Evolutionary conservation across 1,140 invertebrate species (phyloP).

Genomic region (Euwallacea similis): DNA sequence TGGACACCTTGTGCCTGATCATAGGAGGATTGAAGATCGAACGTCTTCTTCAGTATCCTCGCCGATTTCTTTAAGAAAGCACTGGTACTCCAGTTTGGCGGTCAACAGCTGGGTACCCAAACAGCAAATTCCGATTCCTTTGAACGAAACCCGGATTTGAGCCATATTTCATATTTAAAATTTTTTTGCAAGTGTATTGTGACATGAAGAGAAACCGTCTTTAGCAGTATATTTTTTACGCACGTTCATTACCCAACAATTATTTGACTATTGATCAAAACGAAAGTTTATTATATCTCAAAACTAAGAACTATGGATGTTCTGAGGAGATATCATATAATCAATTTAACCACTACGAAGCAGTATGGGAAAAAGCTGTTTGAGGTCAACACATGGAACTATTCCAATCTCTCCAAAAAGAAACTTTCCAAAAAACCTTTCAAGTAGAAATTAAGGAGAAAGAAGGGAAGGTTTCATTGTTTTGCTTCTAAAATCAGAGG

Average conservation of each 20-base stretch:
- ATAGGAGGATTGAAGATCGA: constrained; percentile 9
- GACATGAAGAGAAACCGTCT: not conserved
- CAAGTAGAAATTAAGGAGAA: not conserved
- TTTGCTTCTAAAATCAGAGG: not conserved
- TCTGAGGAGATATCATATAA: too few relatives aligned
- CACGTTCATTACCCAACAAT: too few relatives aligned
- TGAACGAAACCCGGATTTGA: constrained; percentile 1
- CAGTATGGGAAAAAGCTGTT: too few relatives aligned
- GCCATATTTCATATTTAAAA: constrained; percentile 30
- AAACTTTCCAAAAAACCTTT: too few relatives aligned
- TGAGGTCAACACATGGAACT: too few relatives aligned
- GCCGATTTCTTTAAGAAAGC: constrained; percentile 20
- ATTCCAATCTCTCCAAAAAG: too few relatives aligned
- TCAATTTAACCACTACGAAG: too few relatives aligned
- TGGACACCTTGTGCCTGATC: constrained; percentile 42
- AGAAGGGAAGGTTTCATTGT: not conserved
- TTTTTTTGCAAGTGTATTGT: not conserved
- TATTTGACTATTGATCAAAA: too few relatives aligned
- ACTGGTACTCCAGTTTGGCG: constrained; percentile 29
- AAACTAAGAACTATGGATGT: too few relatives aligned
- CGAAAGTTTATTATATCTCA: too few relatives aligned
- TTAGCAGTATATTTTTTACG: too few relatives aligned
- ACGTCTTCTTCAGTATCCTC: constrained; percentile 21
- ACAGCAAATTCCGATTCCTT: constrained; percentile 20
- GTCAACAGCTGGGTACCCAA: not conserved